Conservation (phyloP, 2,797 vertebrate genomes). For the Decapterus maruadsi region DNA sequence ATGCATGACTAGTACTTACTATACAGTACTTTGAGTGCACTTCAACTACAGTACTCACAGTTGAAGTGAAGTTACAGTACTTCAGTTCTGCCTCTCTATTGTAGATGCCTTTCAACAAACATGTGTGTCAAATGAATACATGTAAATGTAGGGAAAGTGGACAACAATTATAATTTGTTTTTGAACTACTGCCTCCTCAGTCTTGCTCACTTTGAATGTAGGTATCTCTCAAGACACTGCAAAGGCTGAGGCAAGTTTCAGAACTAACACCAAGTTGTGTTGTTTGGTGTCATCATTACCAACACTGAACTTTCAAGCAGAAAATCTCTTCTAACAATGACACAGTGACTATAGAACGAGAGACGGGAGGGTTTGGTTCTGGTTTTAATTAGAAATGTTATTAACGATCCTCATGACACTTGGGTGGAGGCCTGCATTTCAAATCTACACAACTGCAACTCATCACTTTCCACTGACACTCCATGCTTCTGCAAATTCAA, state of each 20-base stretch:
- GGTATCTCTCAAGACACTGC: neutral
- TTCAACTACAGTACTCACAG: too few species aligned
- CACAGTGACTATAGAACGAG: neutral
- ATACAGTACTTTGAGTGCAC: too few species aligned
- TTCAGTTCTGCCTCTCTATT: too few species aligned
- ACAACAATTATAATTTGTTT: neutral
- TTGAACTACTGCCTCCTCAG: neutral
- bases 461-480: conserved; percentile 44
- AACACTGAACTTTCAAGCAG: neutral
- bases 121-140: too few species aligned
- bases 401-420: conserved; percentile 19
- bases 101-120: too few species aligned
- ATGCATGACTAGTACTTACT: too few species aligned
- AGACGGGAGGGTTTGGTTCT: neutral
- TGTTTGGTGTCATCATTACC: neutral
- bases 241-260: neutral
- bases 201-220: neutral
- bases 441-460: conserved; percentile 14
- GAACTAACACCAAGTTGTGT: neutral
- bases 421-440: conserved; percentile 4
- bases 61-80: too few species aligned
- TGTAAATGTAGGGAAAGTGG: neutral
- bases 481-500: conserved; percentile 43
- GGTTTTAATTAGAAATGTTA: conserved; percentile 8
- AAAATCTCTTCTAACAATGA: neutral